Evolutionary conservation across 2,113 vertebrate species (phyloP), one percentile per base, ranked within the genome.

Genomic region (Tragulus kanchil): DNA sequence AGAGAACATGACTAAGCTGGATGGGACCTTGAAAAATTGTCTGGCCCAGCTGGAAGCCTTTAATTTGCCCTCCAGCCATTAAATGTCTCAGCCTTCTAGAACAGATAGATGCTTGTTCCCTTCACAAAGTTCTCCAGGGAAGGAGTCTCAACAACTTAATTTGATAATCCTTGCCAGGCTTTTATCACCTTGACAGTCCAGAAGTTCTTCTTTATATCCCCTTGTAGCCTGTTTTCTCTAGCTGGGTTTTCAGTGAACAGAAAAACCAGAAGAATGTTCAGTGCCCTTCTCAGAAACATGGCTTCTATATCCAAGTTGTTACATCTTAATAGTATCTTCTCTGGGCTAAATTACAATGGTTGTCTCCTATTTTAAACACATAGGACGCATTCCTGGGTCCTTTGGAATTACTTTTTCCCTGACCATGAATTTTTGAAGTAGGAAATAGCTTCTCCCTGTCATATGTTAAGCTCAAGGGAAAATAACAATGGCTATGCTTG

Each of bases 181-280:
- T 93, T 90, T 54, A 89, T 52, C 93, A 96, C 42, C 21, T 82
- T 78, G 31, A 81, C 26, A 81, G 23, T 48, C 31, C 45, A 64
- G 26, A 69, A 61, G 58, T n/a, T 61, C 28, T 45, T 86, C 28
- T 67, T 19, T 45, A 48, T 48, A 23, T 16, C 54, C 77, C 28
- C 23, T 5, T 78, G 67, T 6, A 26, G 15, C 1, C 28, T 4
- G 0, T 77, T 42, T 64, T 48, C 26, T 48, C 28, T 54, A 42
- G 3, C 14, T 56, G 45, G 36, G 23, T 15, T 69, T 69, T 25
- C 5, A 31, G 45, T 73, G 25, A 59, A 71, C 1, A 21, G 21
- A 17, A 83, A 61, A 77, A 36, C 31, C 36, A 36, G 31, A 64
- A 7, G 77, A 83, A 17, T 36, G 31, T 45, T 67, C 26, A 45